Base-by-base conservation (phyloP, 2,797 vertebrate genomes). In the Chrysocyon brachyurus region DNA sequence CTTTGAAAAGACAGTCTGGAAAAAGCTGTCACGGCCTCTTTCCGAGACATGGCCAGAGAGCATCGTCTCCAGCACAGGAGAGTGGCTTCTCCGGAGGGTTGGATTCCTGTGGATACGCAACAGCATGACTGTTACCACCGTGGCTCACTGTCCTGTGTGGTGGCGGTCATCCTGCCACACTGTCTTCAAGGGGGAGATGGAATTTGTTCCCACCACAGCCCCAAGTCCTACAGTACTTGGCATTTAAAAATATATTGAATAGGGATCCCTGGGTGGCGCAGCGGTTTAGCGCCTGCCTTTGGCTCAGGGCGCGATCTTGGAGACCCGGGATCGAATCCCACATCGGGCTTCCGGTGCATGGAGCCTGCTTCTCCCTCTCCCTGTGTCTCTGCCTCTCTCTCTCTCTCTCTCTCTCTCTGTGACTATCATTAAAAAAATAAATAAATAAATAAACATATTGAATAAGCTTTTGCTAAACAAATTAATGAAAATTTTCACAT, bases 31-130 rank as follows among this genome's bases (percentile, higher is more conserved):
- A 10, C 15, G 1, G 14, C 52, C 52, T 81, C 17, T 8, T 79
- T 57, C 52, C 28, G 10, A 56, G 57, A 40, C 1, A 15, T 1
- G 0, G 15, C 9, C 1, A 0, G 15, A 22, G n/a, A 14, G 10
- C 17, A 3, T 3, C 3, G 75, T 54, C 49, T 31, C 31, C 17
- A 21, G 75, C 49, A 10, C 75, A 3, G 56, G 56, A 19, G 8
- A 6, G 57, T 0, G 15, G 5, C 79, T 40, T 28, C 57, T 61
- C 15, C 1, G 33, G 1, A 3, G 36, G 24, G 2, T 5, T 7
- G 81, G 17, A 3, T 6, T 40, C 57, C 56, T 26, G 24, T 14
- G 10, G 5, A 24, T 11, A 17, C 56, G 26, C 56, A 33, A 3
- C 6, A 11, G 31, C 40, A 11, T 6, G 22, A 14, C 40, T 5